Conservation (phyloP, 2,888 invertebrate species). For the Schrankia costaestrigalis region DNA sequence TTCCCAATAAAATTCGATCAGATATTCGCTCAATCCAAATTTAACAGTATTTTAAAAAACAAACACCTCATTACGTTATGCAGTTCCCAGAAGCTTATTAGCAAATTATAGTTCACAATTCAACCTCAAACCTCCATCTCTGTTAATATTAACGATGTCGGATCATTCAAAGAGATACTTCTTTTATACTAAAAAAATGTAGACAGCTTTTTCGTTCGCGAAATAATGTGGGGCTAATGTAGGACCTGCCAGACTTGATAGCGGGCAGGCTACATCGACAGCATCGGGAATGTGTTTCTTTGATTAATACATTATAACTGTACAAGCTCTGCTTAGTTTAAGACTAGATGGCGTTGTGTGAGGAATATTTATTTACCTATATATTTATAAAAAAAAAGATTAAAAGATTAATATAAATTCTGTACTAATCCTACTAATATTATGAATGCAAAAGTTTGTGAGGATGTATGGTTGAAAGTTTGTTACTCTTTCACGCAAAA, state of each 20-base stretch:
- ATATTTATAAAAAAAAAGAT: too few species aligned
- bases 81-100: slow-evolving; percentile 26
- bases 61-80: slow-evolving; percentile 23
- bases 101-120: slow-evolving; percentile 31
- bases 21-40: too few species aligned
- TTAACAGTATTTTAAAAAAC: slow-evolving; percentile 26
- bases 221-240: slow-evolving; percentile 32
- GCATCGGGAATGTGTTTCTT: slow-evolving; percentile 25
- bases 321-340: slow-evolving; percentile 7
- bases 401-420: too few species aligned
- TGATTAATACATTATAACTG: slow-evolving; percentile 37
- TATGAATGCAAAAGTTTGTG: too few species aligned
- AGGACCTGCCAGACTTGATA: slow-evolving; percentile 18
- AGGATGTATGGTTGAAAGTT: too few species aligned
- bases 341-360: too few species aligned
- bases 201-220: slow-evolving; percentile 33
- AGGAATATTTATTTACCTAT: too few species aligned
- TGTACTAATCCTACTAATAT: too few species aligned
- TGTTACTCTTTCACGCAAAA: too few species aligned
- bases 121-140: slow-evolving; percentile 10
- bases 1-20: too few species aligned
- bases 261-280: slow-evolving; percentile 22
- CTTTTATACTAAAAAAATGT: slow-evolving; percentile 22
- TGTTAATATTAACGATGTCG: slow-evolving; percentile 31
- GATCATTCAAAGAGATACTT: slow-evolving; percentile 35